Conservation (phyloP, 2,797 vertebrate genomes). For the Myripristis jacobus region DNA sequence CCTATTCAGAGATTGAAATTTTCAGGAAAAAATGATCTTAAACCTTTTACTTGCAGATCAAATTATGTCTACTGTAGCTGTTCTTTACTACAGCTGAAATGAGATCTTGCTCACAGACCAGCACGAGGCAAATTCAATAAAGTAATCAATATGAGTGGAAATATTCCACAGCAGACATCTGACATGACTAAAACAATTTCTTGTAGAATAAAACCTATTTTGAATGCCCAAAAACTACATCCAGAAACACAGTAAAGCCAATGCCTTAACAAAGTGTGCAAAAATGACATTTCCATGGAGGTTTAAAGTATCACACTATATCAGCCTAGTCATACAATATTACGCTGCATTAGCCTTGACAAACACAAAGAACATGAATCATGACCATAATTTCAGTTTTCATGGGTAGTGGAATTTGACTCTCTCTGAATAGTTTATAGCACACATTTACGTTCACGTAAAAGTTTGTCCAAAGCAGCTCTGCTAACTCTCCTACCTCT, state of each 20-base stretch:
- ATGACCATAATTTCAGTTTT: conserved; percentile 35
- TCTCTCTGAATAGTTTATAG: conserved; percentile 39
- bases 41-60: conserved; percentile 59
- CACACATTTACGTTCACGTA: conserved; percentile 25
- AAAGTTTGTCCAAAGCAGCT: conserved; percentile 37
- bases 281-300: not conserved
- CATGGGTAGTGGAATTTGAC: conserved; percentile 45
- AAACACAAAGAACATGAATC: conserved; percentile 9
- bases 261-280: not conserved
- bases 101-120: conserved; percentile 54
- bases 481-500: conserved; percentile 32
- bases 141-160: conserved; percentile 65
- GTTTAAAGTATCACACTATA: not conserved
- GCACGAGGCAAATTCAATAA: conserved; percentile 66
- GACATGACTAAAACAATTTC: conserved; percentile 8
- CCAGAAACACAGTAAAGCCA: not conserved
- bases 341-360: not conserved
- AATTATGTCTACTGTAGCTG: conserved; percentile 55
- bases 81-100: conserved; percentile 67
- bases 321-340: not conserved
- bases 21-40: conserved; percentile 15
- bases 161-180: conserved; percentile 52
- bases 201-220: conserved; percentile 35
- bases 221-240: not conserved
- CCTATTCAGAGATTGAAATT: conserved; percentile 23